Evolutionary conservation across 2,888 invertebrate genomes (phyloP), one percentile per base, ranked within the genome.

Genomic region (Caenorhabditis plicata): DNA sequence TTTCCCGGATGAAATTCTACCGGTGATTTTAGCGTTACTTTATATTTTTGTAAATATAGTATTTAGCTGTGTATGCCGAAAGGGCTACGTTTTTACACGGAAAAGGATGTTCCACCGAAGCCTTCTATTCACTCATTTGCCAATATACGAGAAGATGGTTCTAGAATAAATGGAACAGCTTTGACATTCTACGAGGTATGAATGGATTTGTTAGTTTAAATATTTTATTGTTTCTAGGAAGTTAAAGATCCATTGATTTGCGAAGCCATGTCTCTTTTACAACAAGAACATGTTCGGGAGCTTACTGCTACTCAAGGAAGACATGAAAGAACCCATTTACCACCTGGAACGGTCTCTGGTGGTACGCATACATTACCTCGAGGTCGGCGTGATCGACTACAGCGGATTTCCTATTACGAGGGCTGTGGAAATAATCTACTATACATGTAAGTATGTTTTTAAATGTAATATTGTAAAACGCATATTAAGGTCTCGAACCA

Each of bases 121-220:
- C 74, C 75, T 3, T 48, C 46, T 15, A 93, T 95, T 83, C 98
- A 98, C 84, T 91, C 94, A 41, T 98, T 96, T 85, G 88, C 96
- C 50, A 91, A 96, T 62, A 96, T 96, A 13, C 87, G 90, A 75
- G 95, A 96, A 85, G 94, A 98, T 87, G 96, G 95, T 49, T 89
- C 89, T 70, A 86, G 94, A 72, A 89, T 89, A 71, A 93, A 92
- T 85, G 98, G 98, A 57, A 92, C 92, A 80, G 91, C 91, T 80
- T 87, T 92, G 71, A 89, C 93, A 17, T 96, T 96, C 83, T 95
- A 90, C 85, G 98, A 98, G 84, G 92, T 75, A 29, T 9, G 35
- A 7, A 35, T 17, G 19, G 35, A 35, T 11, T 11, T 11, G n/a
- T 9, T 11, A 5, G 39, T 15, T 35, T 22, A 42, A 52, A 39